phyloP scores from a whole-genome alignment of 2,888 invertebrate species.

The Rapana venosa region DNA sequence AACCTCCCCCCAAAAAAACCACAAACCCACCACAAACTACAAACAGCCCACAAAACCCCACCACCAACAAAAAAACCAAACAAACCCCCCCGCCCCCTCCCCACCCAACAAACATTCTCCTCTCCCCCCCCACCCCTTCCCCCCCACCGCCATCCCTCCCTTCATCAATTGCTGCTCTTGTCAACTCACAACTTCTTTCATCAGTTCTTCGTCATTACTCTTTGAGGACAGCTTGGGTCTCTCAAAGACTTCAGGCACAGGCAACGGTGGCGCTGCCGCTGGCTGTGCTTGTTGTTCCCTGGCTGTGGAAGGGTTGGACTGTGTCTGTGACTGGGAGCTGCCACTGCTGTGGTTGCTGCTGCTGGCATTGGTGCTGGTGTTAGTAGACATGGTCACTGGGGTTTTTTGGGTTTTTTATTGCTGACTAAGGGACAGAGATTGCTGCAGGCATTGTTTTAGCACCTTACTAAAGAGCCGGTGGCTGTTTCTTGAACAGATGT shows the following conservation, averaged over 20 bases:
- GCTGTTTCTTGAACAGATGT: background rate
- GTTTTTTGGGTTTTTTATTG: too few relatives aligned
- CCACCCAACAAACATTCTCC: too few relatives aligned
- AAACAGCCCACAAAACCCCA: too few relatives aligned
- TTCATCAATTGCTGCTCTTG: too few relatives aligned
- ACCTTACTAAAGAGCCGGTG: too few relatives aligned
- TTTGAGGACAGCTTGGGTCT: conserved; percentile 52
- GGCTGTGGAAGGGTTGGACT: conserved; percentile 27
- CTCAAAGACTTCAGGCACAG: conserved; percentile 29
- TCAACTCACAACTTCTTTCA: conserved; percentile 62
- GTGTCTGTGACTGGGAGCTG: background rate
- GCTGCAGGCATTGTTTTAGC: background rate
- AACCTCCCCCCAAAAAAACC: too few relatives aligned
- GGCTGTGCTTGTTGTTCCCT: background rate
- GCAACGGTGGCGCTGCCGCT: background rate
- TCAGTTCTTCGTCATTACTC: conserved; percentile 65
- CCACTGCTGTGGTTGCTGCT: conserved; percentile 13
- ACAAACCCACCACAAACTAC: too few relatives aligned
- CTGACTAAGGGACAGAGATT: background rate
- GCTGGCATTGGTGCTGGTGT: conserved; percentile 7
- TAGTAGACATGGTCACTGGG: background rate
- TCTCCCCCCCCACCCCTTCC: too few relatives aligned
- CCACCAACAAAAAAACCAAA: too few relatives aligned
- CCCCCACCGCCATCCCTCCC: too few relatives aligned
- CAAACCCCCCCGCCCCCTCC: too few relatives aligned